phyloP scores from a whole-genome alignment of 2,888 invertebrate genomes.

The Acanthosepion lycidas region DNA sequence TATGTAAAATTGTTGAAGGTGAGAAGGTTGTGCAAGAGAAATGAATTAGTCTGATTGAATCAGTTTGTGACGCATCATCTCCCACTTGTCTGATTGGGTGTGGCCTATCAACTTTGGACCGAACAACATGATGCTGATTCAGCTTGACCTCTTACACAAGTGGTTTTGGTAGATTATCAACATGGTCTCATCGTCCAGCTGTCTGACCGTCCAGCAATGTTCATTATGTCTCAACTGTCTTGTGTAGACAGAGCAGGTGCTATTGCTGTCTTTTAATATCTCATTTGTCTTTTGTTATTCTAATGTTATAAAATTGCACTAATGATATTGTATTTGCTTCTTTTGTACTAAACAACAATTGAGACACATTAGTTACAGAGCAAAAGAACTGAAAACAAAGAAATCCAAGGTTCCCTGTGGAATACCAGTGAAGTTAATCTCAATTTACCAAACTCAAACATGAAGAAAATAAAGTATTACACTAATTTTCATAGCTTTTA shows the following conservation, averaged over 20 bases:
- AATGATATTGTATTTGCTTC: no score
- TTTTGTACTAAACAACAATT: no score
- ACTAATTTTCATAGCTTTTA: no score
- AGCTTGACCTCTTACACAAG: background rate
- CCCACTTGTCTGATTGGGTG: constrained; percentile 33
- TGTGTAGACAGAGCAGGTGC: constrained; percentile 33
- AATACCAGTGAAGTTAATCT: no score
- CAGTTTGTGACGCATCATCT: background rate
- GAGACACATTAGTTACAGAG: no score
- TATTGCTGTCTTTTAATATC: background rate
- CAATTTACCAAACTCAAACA: no score
- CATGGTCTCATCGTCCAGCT: constrained; percentile 4
- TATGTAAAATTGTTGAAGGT: background rate
- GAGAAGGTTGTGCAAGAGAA: background rate
- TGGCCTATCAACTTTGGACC: background rate
- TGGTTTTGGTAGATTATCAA: constrained; percentile 20
- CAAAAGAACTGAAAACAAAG: no score
- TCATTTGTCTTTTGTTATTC: background rate
- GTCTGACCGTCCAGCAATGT: background rate
- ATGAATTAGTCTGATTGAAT: constrained; percentile 1
- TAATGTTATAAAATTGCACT: no score
- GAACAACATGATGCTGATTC: background rate
- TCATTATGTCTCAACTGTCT: background rate
- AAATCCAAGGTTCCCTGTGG: no score
- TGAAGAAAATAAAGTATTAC: no score